Conservation (phyloP, 2,888 invertebrate genomes). For the Caradrina clavipalpis region DNA sequence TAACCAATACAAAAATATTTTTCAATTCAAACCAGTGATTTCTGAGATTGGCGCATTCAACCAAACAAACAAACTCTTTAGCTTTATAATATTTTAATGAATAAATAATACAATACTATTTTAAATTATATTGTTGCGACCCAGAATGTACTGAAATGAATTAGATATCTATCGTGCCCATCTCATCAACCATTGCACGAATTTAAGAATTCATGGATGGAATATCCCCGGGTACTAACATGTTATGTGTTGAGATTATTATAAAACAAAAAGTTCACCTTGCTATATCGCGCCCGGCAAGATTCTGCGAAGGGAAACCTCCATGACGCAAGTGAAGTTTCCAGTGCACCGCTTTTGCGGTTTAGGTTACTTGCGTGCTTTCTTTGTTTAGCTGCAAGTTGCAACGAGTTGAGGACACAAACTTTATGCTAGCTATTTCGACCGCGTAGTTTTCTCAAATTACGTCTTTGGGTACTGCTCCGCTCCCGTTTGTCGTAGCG, state of each 20-base stretch:
- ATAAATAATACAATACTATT: too few relatives aligned
- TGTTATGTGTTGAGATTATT: not conserved
- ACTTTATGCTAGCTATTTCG: too few relatives aligned
- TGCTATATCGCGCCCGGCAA: not conserved
- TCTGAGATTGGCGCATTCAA: too few relatives aligned
- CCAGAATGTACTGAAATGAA: not conserved
- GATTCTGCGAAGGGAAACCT: not conserved
- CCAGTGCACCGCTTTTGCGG: not conserved
- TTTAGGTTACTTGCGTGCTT: not conserved
- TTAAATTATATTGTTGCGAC: too few relatives aligned
- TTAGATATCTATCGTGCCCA: too few relatives aligned
- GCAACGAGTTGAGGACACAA: not conserved
- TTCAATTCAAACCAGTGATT: too few relatives aligned
- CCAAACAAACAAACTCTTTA: too few relatives aligned
- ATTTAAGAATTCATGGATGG: conserved; percentile 11
- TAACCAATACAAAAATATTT: too few relatives aligned
- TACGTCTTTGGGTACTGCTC: too few relatives aligned
- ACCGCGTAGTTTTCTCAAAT: too few relatives aligned
- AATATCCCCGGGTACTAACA: conserved; percentile 26
- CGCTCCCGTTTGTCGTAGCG: too few relatives aligned
- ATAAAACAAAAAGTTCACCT: not conserved
- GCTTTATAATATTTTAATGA: too few relatives aligned
- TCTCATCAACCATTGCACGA: not conserved
- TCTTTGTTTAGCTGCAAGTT: not conserved
- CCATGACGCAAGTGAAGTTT: conserved; percentile 17